Conservation (phyloP, 2,888 invertebrate species). For the Brachypalpus laphriformis region DNA sequence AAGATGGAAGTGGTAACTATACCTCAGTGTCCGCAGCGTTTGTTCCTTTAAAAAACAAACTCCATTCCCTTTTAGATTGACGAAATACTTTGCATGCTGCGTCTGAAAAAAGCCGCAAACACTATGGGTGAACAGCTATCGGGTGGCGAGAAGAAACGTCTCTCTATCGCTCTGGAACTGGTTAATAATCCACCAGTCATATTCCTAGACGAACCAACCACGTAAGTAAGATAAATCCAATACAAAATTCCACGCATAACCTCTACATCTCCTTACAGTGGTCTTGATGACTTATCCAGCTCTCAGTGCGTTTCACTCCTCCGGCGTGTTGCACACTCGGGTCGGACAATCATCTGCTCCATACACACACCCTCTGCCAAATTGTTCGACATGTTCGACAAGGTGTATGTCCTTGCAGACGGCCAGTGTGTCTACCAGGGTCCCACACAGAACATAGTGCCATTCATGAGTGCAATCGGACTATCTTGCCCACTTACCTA, state of each 20-base stretch:
- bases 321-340: slow-evolving; percentile 92
- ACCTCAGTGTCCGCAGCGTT: neutral
- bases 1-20: slow-evolving; percentile 89
- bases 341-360: slow-evolving; percentile 96
- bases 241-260: slow-evolving; percentile 16
- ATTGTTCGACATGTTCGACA: slow-evolving; percentile 95
- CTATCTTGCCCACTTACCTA: slow-evolving; percentile 95
- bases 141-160: slow-evolving; percentile 95
- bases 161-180: slow-evolving; percentile 96
- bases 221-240: slow-evolving; percentile 86
- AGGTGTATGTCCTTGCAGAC: slow-evolving; percentile 93
- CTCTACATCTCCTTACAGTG: slow-evolving; percentile 84
- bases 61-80: slow-evolving; percentile 87
- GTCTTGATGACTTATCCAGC: slow-evolving; percentile 95
- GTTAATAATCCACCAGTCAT: slow-evolving; percentile 96
- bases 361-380: slow-evolving; percentile 98
- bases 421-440: slow-evolving; percentile 97
- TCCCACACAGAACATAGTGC: slow-evolving; percentile 89
- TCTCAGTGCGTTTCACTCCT: slow-evolving; percentile 93
- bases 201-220: slow-evolving; percentile 98
- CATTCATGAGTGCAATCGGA: slow-evolving; percentile 90
- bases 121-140: slow-evolving; percentile 91
- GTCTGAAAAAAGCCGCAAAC: slow-evolving; percentile 88
- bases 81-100: slow-evolving; percentile 92
- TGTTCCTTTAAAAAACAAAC: neutral